Percentiles rank a stretch among this genome's conserved stretches.
These are phyloP conservation scores for Pyrgilauda ruficollis DNA, from an alignment of 2,113 vertebrate species.

Conservation along the genomic window DNA sequence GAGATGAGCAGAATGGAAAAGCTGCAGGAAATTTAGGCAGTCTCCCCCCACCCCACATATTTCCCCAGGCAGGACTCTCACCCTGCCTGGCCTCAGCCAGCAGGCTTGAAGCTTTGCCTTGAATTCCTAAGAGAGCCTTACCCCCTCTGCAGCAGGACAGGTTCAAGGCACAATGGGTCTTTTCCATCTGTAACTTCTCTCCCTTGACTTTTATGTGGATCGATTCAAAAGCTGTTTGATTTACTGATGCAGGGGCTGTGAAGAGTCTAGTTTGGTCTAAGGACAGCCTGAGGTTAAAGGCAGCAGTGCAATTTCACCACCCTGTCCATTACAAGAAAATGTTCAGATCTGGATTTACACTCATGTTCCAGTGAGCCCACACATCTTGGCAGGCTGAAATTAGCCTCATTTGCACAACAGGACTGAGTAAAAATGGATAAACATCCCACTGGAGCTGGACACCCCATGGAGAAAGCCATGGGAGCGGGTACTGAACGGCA, in stretches of 20 bases:
- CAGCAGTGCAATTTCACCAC: slow-evolving; percentile 15
- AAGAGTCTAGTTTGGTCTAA: slow-evolving; percentile 10
- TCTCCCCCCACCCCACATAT: not conserved
- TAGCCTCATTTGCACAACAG: not conserved
- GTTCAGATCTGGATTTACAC: slow-evolving; percentile 22
- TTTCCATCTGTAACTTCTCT: slow-evolving; percentile 34
- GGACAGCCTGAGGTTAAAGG: slow-evolving; percentile 44
- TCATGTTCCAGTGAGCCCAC: not conserved
- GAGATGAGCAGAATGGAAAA: slow-evolving; percentile 49
- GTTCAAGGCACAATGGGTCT: not conserved
- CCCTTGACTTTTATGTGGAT: slow-evolving; percentile 21
- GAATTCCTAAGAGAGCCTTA: not conserved
- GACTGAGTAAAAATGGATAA: not conserved
- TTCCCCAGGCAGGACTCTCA: not conserved
- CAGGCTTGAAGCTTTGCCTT: not conserved
- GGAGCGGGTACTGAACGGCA: rapidly evolving
- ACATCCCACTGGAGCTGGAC: not conserved
- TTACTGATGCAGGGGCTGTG: not conserved
- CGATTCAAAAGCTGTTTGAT: slow-evolving; percentile 7
- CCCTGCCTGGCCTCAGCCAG: not conserved
- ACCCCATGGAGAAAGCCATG: not conserved
- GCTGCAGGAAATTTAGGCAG: slow-evolving; percentile 1
- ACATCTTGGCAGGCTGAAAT: not conserved
- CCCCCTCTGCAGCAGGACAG: not conserved
- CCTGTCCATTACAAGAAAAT: not conserved